phyloP scores from a whole-genome alignment of 2,888 invertebrate genomes.

The Amphipoea lucens region DNA sequence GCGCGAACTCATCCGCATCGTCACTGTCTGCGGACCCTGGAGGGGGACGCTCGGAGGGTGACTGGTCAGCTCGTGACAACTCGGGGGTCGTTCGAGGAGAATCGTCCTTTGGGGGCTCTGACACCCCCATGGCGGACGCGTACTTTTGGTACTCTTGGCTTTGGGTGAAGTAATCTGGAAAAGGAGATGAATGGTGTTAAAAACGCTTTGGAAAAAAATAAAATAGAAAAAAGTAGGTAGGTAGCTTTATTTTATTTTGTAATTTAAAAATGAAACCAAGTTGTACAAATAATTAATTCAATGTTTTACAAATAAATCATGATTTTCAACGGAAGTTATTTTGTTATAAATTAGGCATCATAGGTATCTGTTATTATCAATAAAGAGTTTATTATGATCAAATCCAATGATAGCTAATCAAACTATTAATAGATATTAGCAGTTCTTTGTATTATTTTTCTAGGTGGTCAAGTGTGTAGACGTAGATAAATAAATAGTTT shows the following conservation, averaged over 20 bases:
- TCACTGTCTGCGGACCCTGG: constrained; percentile 92
- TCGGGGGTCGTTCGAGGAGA: constrained; percentile 87
- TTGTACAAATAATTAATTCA: background rate
- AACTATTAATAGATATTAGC: constrained; percentile 6
- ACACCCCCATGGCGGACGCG: constrained; percentile 82
- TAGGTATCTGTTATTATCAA: background rate
- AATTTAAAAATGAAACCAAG: background rate
- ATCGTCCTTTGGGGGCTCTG: constrained; percentile 83
- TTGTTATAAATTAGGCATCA: background rate
- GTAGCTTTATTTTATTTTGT: background rate
- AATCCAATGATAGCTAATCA: constrained; percentile 27
- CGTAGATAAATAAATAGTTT: background rate
- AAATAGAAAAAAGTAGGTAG: background rate
- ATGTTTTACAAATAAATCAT: too few relatives aligned
- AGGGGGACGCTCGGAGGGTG: constrained; percentile 87
- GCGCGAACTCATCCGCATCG: constrained; percentile 94
- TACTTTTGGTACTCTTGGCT: constrained; percentile 83
- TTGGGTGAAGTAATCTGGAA: constrained; percentile 86
- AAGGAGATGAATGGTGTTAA: constrained; percentile 34
- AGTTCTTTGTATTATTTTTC: constrained; percentile 8
- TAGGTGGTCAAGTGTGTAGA: background rate
- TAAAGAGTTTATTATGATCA: constrained; percentile 14
- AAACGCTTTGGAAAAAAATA: background rate
- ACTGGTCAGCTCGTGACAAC: constrained; percentile 82
- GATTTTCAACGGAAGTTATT: background rate